A percentile compares a stretch with the other conserved stretches of the same genome.
phyloP scores from a whole-genome alignment of 2,797 vertebrate species.

The Phaenicophaeus curvirostris region DNA sequence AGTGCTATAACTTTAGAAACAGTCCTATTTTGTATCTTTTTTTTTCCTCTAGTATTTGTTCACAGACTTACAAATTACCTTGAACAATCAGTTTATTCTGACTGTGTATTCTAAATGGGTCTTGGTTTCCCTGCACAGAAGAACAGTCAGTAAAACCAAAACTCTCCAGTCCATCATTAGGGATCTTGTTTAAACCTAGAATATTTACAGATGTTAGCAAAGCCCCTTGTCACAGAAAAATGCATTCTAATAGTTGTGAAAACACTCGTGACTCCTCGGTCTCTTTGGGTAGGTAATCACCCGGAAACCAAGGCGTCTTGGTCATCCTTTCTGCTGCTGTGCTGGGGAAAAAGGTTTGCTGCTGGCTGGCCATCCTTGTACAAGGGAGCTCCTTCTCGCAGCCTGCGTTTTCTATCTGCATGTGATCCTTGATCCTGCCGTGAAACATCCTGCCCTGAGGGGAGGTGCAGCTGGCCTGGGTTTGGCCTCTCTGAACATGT shows the following conservation, averaged over 20 bases:
- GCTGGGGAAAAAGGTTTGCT: background rate
- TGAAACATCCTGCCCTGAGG: fast-evolving
- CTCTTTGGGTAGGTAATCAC: background rate
- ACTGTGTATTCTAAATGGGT: background rate
- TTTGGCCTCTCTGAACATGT: fast-evolving
- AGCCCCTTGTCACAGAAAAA: background rate
- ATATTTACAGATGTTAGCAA: background rate
- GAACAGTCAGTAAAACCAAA: background rate
- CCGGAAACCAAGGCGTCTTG: background rate
- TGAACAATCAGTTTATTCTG: background rate
- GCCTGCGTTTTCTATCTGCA: background rate
- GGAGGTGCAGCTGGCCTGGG: fast-evolving
- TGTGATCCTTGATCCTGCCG: fast-evolving
- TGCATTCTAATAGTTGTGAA: background rate
- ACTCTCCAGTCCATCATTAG: background rate
- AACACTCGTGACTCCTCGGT: background rate
- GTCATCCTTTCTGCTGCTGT: background rate
- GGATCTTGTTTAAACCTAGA: background rate
- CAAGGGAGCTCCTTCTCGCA: background rate
- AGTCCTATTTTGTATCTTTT: background rate
- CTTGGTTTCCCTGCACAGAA: background rate
- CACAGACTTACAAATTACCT: background rate
- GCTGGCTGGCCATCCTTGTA: background rate
- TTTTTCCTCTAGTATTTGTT: background rate
- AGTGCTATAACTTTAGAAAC: background rate